Conservation (phyloP, 2,888 invertebrate genomes). For the Dusona sp. region DNA sequence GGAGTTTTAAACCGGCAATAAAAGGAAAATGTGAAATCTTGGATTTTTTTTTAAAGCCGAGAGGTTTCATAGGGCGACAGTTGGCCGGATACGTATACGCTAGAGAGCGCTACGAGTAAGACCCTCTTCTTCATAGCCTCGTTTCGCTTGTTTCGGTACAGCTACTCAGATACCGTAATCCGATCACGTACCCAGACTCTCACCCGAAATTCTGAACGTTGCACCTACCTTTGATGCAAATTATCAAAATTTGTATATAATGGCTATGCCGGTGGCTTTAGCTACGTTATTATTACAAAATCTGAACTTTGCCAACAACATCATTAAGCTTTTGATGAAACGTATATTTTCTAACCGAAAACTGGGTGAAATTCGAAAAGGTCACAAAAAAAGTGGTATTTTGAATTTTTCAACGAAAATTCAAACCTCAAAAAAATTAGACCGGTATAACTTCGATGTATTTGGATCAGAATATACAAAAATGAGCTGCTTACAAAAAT, state of each 20-base stretch:
- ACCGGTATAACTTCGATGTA: no score
- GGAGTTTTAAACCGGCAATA: conserved; percentile 84
- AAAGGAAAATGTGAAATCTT: conserved; percentile 82
- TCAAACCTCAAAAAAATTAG: no score
- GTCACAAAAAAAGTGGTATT: neutral
- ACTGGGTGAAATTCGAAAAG: neutral
- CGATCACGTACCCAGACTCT: conserved; percentile 80
- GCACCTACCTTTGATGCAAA: conserved; percentile 72
- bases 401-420: no score
- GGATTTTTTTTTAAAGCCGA: conserved; percentile 80
- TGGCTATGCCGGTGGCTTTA: no score
- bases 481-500: no score
- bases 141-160: conserved; percentile 70
- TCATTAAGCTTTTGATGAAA: neutral
- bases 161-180: conserved; percentile 80
- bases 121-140: conserved; percentile 68
- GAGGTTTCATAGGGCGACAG: conserved; percentile 78
- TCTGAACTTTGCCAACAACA: neutral
- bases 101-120: conserved; percentile 36
- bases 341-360: neutral
- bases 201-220: conserved; percentile 73
- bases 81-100: conserved; percentile 81
- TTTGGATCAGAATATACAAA: no score
- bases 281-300: neutral
- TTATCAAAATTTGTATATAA: conserved; percentile 71